phyloP scores from a whole-genome alignment of 2,888 invertebrate genomes.

The Xanthia icteritia region DNA sequence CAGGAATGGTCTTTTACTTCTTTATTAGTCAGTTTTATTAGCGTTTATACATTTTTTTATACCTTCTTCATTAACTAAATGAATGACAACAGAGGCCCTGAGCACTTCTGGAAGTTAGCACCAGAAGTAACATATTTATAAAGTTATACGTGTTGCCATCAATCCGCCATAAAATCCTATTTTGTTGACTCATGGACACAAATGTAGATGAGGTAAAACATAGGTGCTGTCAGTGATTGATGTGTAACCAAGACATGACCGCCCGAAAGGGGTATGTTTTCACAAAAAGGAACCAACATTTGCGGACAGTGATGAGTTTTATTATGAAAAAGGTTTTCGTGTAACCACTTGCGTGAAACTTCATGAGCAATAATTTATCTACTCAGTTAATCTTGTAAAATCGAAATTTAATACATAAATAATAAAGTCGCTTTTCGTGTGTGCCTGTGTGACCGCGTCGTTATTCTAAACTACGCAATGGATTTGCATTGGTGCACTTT shows the following conservation, averaged over 20 bases:
- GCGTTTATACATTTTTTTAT: background rate
- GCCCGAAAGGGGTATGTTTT: constrained; percentile 31
- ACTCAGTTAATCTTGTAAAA: too few species aligned
- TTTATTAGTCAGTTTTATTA: background rate
- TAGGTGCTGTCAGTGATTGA: constrained; percentile 41
- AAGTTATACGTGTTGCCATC: background rate
- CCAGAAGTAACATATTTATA: background rate
- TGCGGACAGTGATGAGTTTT: constrained; percentile 51
- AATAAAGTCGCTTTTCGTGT: too few species aligned
- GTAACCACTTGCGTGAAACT: background rate
- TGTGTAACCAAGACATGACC: constrained; percentile 37
- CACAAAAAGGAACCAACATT: constrained; percentile 38
- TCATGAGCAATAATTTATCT: background rate
- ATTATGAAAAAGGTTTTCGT: constrained; percentile 45
- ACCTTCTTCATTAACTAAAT: background rate
- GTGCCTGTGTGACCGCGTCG: too few species aligned
- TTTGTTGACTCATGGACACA: constrained; percentile 21
- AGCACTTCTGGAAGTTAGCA: background rate
- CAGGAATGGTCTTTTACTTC: background rate
- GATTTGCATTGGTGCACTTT: too few species aligned
- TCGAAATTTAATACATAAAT: too few species aligned
- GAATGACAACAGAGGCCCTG: background rate
- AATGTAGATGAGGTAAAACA: constrained; percentile 26
- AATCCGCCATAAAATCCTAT: constrained; percentile 29
- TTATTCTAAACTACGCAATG: too few species aligned